phyloP scores from a whole-genome alignment of 1,140 invertebrate genomes.

The Drosophila paulistorum region DNA sequence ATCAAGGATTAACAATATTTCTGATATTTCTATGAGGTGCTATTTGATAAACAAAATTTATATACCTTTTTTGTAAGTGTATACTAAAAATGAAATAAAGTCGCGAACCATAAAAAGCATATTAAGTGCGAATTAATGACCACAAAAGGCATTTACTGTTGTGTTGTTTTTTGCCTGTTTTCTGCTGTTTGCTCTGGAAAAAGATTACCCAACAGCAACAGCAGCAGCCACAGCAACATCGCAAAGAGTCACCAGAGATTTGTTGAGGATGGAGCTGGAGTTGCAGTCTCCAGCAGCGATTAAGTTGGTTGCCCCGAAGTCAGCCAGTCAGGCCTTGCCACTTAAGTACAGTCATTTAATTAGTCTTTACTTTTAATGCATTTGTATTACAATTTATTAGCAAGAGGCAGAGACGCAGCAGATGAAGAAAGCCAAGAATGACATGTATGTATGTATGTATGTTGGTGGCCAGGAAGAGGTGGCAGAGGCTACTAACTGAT shows the following conservation, averaged over 20 bases:
- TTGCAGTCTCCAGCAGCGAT: constrained; percentile 56
- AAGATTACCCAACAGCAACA: constrained; percentile 51
- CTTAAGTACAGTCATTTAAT: constrained; percentile 80
- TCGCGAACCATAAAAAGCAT: constrained; percentile 74
- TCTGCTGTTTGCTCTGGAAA: constrained; percentile 22
- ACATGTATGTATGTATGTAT: not conserved
- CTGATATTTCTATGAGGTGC: no score
- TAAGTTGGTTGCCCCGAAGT: constrained; percentile 59
- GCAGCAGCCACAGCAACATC: not conserved
- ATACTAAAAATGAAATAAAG: constrained; percentile 7
- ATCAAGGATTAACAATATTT: no score
- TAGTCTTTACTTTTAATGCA: constrained; percentile 81
- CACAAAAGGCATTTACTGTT: constrained; percentile 61
- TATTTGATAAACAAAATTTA: not conserved
- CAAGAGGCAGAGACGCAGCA: constrained; percentile 43
- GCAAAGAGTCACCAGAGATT: constrained; percentile 50
- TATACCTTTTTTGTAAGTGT: not conserved
- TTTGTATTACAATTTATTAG: constrained; percentile 81
- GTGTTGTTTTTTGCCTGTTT: constrained; percentile 26
- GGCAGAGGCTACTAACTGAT: not conserved
- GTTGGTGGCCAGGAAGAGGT: not conserved
- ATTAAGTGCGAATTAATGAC: constrained; percentile 82
- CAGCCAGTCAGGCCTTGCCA: constrained; percentile 32
- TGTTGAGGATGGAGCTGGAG: constrained; percentile 22
- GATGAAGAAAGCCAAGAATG: not conserved